Conservation (phyloP, 2,888 invertebrate genomes). For the Lepidochitona cinerea region DNA sequence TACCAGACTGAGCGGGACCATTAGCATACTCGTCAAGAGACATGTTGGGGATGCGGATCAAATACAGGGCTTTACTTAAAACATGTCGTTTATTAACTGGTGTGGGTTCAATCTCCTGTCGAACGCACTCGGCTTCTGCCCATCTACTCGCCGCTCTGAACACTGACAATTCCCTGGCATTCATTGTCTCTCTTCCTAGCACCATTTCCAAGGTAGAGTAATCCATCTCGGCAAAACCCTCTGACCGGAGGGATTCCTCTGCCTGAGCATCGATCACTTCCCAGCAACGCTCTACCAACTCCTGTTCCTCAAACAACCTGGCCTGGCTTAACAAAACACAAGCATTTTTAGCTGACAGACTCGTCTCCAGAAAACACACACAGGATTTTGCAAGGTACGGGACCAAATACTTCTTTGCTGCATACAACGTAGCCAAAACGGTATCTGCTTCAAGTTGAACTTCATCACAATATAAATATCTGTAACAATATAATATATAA, state of each 20-base stretch:
- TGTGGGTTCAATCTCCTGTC: conserved; percentile 86
- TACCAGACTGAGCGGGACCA: conserved; percentile 92
- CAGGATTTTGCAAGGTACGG: conserved; percentile 94
- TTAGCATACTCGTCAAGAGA: conserved; percentile 94
- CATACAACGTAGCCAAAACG: conserved; percentile 93
- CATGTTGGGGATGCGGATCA: conserved; percentile 96
- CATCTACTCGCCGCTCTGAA: conserved; percentile 92
- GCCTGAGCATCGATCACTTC: conserved; percentile 95
- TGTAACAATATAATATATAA: conserved; percentile 71
- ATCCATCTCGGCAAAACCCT: conserved; percentile 97
- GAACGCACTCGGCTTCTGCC: conserved; percentile 91
- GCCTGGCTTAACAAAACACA: conserved; percentile 96
- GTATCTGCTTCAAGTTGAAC: conserved; percentile 95
- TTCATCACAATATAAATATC: conserved; percentile 98
- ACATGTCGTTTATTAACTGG: conserved; percentile 78
- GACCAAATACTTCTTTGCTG: conserved; percentile 97
- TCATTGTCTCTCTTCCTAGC: conserved; percentile 91
- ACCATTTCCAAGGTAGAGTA: conserved; percentile 93
- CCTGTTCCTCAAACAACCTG: conserved; percentile 95
- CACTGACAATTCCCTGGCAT: conserved; percentile 88
- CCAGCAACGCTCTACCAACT: conserved; percentile 85
- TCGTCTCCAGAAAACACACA: conserved; percentile 95
- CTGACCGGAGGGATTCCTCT: conserved; percentile 95
- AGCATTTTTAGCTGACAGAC: conserved; percentile 95
- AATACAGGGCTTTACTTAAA: conserved; percentile 80